These are phyloP conservation scores for Eidolon dupreanum DNA, from an alignment of 2,797 vertebrate species.

Conservation along the genomic window DNA sequence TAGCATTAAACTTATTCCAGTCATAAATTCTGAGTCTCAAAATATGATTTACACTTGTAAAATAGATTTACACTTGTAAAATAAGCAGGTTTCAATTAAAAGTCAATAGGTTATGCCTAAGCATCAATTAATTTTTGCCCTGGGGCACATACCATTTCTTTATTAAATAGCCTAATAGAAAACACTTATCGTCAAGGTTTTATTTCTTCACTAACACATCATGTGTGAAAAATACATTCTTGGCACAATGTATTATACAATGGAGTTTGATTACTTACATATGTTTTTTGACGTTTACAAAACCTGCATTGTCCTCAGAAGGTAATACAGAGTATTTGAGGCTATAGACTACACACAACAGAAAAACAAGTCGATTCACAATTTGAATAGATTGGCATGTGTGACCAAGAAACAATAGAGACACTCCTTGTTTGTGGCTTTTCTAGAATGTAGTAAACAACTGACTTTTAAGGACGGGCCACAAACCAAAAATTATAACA, in stretches of 20 bases:
- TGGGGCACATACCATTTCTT: conserved; percentile 21
- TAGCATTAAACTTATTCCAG: conserved; percentile 42
- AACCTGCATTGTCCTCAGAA: conserved; percentile 61
- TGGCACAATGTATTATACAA: conserved; percentile 50
- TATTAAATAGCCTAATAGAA: conserved; percentile 55
- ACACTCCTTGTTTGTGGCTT: conserved; percentile 40
- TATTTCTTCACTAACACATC: conserved; percentile 58
- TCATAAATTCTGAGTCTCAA: conserved; percentile 57
- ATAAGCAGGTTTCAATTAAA: conserved; percentile 68
- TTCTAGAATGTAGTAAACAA: conserved; percentile 63
- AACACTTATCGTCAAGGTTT: conserved; percentile 59
- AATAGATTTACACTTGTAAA: conserved; percentile 60
- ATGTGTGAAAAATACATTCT: conserved; percentile 68
- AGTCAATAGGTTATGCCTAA: conserved; percentile 53
- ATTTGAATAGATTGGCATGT: conserved; percentile 10
- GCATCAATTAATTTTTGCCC: conserved; percentile 54
- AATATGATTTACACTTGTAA: conserved; percentile 43
- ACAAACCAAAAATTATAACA: conserved; percentile 29
- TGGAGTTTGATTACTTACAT: conserved; percentile 56
- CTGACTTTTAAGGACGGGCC: background rate
- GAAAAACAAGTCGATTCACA: background rate
- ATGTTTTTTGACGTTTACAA: conserved; percentile 65
- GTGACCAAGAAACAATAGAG: conserved; percentile 25
- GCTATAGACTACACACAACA: background rate
- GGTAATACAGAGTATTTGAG: background rate